These are phyloP conservation scores for Solea senegalensis DNA, from an alignment of 2,113 vertebrate species.

Conservation along the genomic window DNA sequence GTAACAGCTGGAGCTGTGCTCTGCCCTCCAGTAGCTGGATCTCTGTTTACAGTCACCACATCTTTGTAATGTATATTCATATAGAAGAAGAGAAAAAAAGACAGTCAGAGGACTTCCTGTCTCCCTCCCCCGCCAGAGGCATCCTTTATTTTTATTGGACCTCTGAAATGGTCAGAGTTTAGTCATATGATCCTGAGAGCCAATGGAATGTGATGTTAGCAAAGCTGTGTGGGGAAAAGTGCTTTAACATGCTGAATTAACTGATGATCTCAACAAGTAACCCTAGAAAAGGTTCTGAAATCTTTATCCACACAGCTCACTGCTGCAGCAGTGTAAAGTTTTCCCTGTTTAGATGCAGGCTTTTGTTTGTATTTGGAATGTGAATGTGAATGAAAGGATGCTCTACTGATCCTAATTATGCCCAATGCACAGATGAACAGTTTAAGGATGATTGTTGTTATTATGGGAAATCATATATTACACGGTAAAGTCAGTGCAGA, in stretches of 20 bases:
- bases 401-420: not conserved
- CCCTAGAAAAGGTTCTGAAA: slow-evolving; percentile 32
- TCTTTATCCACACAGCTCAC: not conserved
- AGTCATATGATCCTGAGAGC: slow-evolving; percentile 68
- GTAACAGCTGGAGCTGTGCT: slow-evolving; percentile 26
- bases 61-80: slow-evolving; percentile 35
- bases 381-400: not conserved
- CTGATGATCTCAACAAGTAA: slow-evolving; percentile 46
- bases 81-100: slow-evolving; percentile 28
- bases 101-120: slow-evolving; percentile 45
- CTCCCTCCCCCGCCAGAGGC: slow-evolving; percentile 51
- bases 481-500: not conserved
- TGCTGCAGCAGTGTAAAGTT: not conserved
- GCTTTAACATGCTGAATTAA: slow-evolving; percentile 59
- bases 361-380: not conserved
- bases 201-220: slow-evolving; percentile 59
- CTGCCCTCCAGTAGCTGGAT: not conserved
- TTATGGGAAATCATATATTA: slow-evolving; percentile 20
- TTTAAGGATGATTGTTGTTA: slow-evolving; percentile 5
- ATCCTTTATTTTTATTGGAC: slow-evolving; percentile 69
- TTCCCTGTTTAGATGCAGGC: not conserved
- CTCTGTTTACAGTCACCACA: slow-evolving; percentile 49
- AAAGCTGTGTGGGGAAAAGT: slow-evolving; percentile 30
- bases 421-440: not conserved
- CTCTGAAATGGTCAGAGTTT: slow-evolving; percentile 76